Evolutionary conservation across 1,140 invertebrate species (phyloP), one percentile per base, ranked within the genome.

Genomic region (Panagrolaimus sp.): DNA sequence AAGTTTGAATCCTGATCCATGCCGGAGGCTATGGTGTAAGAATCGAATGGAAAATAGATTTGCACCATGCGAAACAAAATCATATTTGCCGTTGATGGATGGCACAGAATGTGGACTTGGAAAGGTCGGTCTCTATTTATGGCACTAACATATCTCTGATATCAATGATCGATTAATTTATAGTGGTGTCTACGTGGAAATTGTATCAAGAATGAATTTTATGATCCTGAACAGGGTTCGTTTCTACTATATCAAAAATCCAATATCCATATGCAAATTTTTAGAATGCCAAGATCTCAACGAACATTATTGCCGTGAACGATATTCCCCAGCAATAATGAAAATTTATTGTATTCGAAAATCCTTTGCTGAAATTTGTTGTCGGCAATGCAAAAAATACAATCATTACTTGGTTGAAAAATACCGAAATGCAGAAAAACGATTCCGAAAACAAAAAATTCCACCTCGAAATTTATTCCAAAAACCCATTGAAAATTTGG

Each of bases 21-120:
- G 78, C 55, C 69, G 77, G 17, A 48, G 78, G 15, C 46, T 80
- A 3, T 80, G 78, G 78, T 79, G 78, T 63, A 81, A 78, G 63
- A 72, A 78, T 65, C 55, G 78, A 28, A 14, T 44, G 21, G 17
- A 76, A 58, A 26, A 69, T 38, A 47, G 78, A 64, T 69, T 48
- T 46, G 68, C 64, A 6, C 65, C 74, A 12, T 80, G 78, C 52
- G 79, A 80, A 65, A 80, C 78, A 24, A 73, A 72, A 58, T 68
- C 74, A 21, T 79, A 73, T 66, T 71, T 79, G 28, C 77, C 77
- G n/a, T 69, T 77, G 21, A 73, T 80, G 63, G 77, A 79, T 71
- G 78, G 77, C 14, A 79, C 78, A 43, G 69, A 63, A n/a, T 79
- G 77, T 62, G 77, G 70, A 9, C 52, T 71, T n/a, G 55, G 67